Conservation (phyloP, 2,113 vertebrate genomes). For the Dermatemys mawii region DNA sequence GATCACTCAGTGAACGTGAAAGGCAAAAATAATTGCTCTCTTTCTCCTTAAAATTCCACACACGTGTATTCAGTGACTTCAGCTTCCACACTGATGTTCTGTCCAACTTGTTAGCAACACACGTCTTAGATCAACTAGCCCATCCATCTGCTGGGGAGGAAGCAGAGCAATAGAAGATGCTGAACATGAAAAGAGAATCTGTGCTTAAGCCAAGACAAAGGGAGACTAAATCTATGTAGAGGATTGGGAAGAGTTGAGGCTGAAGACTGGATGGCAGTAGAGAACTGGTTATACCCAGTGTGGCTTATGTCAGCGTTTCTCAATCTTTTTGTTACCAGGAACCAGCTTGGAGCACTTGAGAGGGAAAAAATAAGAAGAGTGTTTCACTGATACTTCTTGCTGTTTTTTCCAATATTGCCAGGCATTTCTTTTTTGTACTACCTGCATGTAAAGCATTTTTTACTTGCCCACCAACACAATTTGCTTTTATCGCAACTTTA, state of each 20-base stretch:
- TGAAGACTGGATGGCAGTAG: neutral
- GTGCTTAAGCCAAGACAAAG: neutral
- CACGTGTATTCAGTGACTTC: neutral
- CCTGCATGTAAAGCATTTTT: neutral
- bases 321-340: neutral
- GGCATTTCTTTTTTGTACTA: neutral
- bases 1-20: neutral
- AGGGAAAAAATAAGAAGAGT: neutral
- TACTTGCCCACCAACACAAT: neutral
- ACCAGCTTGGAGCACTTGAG: neutral
- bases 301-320: neutral
- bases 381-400: neutral
- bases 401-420: neutral
- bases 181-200: neutral
- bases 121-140: fast-evolving
- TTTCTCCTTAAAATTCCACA: neutral
- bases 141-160: neutral
- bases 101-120: too few relatives aligned
- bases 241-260: neutral
- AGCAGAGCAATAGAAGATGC: fast-evolving
- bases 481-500: too few relatives aligned
- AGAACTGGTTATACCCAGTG: neutral
- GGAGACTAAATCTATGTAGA: neutral
- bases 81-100: neutral
- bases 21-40: neutral